Base-by-base conservation (phyloP, 30 jellyfish, hydroid and myxozoan genomes). In the Pelagia noctiluca region DNA sequence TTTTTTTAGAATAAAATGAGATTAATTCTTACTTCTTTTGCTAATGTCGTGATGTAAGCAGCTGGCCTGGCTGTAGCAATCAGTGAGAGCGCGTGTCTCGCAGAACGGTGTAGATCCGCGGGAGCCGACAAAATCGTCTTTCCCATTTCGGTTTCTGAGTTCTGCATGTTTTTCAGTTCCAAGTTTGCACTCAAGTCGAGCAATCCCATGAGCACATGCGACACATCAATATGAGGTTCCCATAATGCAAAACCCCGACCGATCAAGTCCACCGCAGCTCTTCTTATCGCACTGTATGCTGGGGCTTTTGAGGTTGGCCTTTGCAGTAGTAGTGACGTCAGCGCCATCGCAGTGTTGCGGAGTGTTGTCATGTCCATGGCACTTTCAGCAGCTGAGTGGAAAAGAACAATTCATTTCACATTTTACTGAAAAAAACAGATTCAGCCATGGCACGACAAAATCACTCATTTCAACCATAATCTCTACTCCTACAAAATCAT, bases 231-330 rank as follows among this genome's bases (percentile, higher is more conserved):
- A 64, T 93, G 96, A 11, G 97, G 98, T 61, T 88, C 97, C 97
- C 97, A 93, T 48, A 93, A 71, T 64, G 96, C 97, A 83, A 93
- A 93, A 28, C 98, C 98, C 8, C 98, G 90, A 7, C 98, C 98
- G 60, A 93, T 93, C 88, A 93, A 72, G 60, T 88, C 97, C 49
- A 93, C 88, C 33, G 97, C 97, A 0, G 98, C 98, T 61, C 98
- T 60, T 64, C 97, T 69, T 47, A 88, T 93, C 11, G 98, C 97
- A 71, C 97, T 92, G 71, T 79, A 92, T 0, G 98, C 98, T 25
- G 96, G 90, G 33, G 89, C 80, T 63, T 93, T 76, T 29, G 96
- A 37, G 52, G 95, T 76, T 33, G 95, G 72, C 34, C 95, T 90
- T 78, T 79, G 91, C 18, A 85, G 86, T 19, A 92, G 83, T 28